phyloP scores from a whole-genome alignment of 1,140 invertebrate genomes.

The Platyura marginata region DNA sequence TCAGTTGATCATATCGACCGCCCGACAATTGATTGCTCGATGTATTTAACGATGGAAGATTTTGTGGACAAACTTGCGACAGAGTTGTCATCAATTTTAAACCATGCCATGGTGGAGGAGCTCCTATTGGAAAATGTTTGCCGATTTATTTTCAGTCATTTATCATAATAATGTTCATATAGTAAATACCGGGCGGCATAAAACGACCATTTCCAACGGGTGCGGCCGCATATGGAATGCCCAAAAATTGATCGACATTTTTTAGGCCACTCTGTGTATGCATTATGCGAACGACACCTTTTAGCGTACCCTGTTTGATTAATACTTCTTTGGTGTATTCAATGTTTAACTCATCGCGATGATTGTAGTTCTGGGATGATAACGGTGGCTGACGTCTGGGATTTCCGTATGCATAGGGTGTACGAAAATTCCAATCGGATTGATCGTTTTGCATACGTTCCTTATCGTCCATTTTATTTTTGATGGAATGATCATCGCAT shows the following conservation, averaged over 20 bases:
- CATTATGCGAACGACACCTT: conserved; percentile 36
- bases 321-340: conserved; percentile 27
- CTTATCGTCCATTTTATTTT: not conserved
- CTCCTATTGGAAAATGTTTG: conserved; percentile 22
- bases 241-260: conserved; percentile 41
- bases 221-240: conserved; percentile 83
- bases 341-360: conserved; percentile 18
- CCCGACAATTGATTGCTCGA: conserved; percentile 24
- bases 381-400: conserved; percentile 14
- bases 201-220: conserved; percentile 64
- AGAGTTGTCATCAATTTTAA: conserved; percentile 51
- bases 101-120: conserved; percentile 47
- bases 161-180: no score
- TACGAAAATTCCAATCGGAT: not conserved
- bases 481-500: not conserved
- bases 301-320: conserved; percentile 33
- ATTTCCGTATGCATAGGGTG: not conserved
- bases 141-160: no score
- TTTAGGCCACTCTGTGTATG: conserved; percentile 29
- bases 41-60: conserved; percentile 33
- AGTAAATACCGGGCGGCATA: conserved; percentile 62
- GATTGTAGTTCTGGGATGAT: conserved; percentile 20
- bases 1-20: conserved; percentile 46
- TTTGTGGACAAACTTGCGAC: conserved; percentile 72
- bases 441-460: not conserved